Evolutionary conservation across 2,888 invertebrate species (phyloP).

Genomic region (Tenthredo distinguenda): DNA sequence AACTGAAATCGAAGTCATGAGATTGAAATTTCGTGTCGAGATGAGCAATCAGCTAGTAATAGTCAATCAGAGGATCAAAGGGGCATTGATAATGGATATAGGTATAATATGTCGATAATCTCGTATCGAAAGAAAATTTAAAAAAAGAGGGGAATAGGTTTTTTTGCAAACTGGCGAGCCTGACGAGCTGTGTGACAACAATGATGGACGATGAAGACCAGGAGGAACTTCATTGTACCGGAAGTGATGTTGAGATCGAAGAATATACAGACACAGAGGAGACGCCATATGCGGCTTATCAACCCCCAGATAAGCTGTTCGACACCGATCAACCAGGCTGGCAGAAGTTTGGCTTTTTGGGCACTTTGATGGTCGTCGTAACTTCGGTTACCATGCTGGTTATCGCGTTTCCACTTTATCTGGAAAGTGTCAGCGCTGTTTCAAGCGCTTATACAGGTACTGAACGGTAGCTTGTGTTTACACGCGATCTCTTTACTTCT

Average conservation of each 20-base stretch:
- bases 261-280: slow-evolving; percentile 75
- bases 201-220: slow-evolving; percentile 75
- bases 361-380: slow-evolving; percentile 77
- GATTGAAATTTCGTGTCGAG: slow-evolving; percentile 27
- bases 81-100: not conserved
- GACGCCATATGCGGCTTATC: slow-evolving; percentile 71
- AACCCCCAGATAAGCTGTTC: slow-evolving; percentile 71
- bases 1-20: not conserved
- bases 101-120: not conserved
- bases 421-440: slow-evolving; percentile 74
- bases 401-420: slow-evolving; percentile 80
- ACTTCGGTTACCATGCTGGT: slow-evolving; percentile 79
- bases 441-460: slow-evolving; percentile 75
- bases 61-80: not conserved
- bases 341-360: slow-evolving; percentile 78
- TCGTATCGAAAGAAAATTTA: slow-evolving; percentile 42
- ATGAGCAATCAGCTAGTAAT: slow-evolving; percentile 6
- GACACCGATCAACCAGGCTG: slow-evolving; percentile 71
- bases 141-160: not conserved
- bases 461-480: not conserved
- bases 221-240: slow-evolving; percentile 72
- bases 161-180: slow-evolving; percentile 58
- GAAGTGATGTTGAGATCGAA: slow-evolving; percentile 73
- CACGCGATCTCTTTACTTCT: not conserved
- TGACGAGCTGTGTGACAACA: slow-evolving; percentile 68